Base-by-base conservation (phyloP, 1,140 invertebrate genomes). In the Eufriesea mexicana region DNA sequence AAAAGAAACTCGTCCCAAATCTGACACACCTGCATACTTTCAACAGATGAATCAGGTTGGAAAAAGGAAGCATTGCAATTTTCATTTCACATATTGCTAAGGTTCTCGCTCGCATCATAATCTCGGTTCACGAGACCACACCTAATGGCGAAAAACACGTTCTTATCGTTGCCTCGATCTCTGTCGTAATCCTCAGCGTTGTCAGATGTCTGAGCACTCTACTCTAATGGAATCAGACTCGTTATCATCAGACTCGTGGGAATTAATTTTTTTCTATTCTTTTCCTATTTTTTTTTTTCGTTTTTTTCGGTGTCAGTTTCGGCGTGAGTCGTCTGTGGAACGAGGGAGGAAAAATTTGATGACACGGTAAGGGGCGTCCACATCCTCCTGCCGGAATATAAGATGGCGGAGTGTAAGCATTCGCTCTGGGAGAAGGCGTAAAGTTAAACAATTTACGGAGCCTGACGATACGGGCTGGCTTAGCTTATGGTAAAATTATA, bases 391-490 rank as follows among this genome's bases (percentile, higher is more conserved):
- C 7, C n/a, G 7, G 70, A 74, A 80, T 64, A 80, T 67, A 64
- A 67, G 62, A 18, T 23, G 61, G n/a, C 12, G 18, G 0, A n/a
- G 23, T 68, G 61, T 9, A 61, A 77, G 73, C 45, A 14, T 42
- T 59, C 25, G 45, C n/a, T 9, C 14, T 9, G 28, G 20, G 14
- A 18, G 42, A 76, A 18, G 55, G 62, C 66, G 54, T 82, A 76
- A 82, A 82, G 61, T 76, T 73, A 82, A 82, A 75, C 79, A 82
- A 82, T 82, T 82, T 82, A 82, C 79, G 28, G 61, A 49, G 51
- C 23, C 18, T 0, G 62, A 6, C 5, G 72, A 54, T 45, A 42
- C 72, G 7, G 23, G 5, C 20, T 76, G 25, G 45, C 8, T 54
- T 59, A 23, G 80, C 73, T 83, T 83, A 77, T 83, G 61, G 64